Evolutionary conservation across 2,888 invertebrate genomes (phyloP).

Genomic region (Pycnomerus fuliginosus): DNA sequence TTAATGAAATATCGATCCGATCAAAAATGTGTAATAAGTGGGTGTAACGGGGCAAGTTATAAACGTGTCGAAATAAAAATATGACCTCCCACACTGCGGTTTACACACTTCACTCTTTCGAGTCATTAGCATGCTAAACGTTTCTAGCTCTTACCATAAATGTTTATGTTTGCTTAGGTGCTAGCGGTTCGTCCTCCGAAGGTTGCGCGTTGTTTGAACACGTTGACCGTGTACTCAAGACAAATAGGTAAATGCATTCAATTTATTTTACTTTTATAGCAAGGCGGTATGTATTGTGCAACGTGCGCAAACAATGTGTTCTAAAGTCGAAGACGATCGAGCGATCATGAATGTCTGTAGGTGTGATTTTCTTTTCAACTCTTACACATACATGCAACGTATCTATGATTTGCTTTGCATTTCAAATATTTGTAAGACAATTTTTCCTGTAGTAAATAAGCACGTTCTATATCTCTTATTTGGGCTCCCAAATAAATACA

Average conservation of each 20-base stretch:
- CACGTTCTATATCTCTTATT: no score
- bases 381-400: no score
- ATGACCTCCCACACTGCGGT: slow-evolving; percentile 43
- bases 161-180: slow-evolving; percentile 46
- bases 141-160: slow-evolving; percentile 45
- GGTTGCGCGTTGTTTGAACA: slow-evolving; percentile 31
- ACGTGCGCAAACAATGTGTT: slow-evolving; percentile 9
- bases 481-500: no score
- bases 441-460: no score
- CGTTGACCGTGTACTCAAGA: slow-evolving; percentile 20
- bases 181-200: slow-evolving; percentile 38
- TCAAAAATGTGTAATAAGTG: slow-evolving; percentile 22
- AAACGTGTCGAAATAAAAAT: slow-evolving; percentile 40
- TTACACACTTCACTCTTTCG: slow-evolving; percentile 36
- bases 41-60: slow-evolving; percentile 33
- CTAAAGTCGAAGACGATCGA: no score
- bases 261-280: slow-evolving; percentile 18
- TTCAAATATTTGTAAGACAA: no score
- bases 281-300: slow-evolving; percentile 11
- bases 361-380: no score
- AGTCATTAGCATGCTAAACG: slow-evolving; percentile 46
- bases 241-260: slow-evolving; percentile 26
- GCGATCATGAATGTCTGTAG: no score
- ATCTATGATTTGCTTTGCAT: no score
- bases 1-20: slow-evolving; percentile 15